Evolutionary conservation across 2,113 vertebrate genomes (phyloP).

Genomic region (Cynopterus brachyotis): DNA sequence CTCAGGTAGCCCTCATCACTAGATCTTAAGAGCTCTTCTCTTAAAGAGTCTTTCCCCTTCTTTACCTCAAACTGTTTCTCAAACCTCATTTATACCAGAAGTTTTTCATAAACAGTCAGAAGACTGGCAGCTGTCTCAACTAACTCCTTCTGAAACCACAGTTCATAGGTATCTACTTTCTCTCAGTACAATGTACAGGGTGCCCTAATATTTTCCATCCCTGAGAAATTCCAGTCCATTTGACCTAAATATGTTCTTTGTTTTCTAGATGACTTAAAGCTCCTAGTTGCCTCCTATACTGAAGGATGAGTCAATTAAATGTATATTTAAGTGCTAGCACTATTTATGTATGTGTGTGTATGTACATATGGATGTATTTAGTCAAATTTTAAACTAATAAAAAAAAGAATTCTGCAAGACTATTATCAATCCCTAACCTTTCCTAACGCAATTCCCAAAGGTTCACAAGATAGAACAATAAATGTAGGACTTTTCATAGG

Average conservation of each 20-base stretch:
- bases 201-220: neutral
- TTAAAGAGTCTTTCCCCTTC: neutral
- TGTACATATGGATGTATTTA: neutral
- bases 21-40: neutral
- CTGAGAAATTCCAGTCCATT: neutral
- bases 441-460: neutral
- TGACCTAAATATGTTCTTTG: neutral
- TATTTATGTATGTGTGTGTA: neutral
- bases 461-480: neutral
- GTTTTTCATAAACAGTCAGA: neutral
- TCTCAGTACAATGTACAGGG: neutral
- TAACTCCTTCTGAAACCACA: neutral
- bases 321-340: neutral
- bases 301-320: neutral
- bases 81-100: neutral
- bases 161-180: neutral
- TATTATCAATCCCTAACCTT: neutral
- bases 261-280: neutral
- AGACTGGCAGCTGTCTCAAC: neutral
- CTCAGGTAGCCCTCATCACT: neutral
- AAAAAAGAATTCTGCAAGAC: neutral
- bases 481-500: neutral
- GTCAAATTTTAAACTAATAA: neutral
- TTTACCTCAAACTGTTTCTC: neutral
- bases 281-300: neutral